These are phyloP conservation scores for Micromussa lordhowensis DNA, from an alignment of 92 coral and sea anemone species.

Conservation along the genomic window DNA sequence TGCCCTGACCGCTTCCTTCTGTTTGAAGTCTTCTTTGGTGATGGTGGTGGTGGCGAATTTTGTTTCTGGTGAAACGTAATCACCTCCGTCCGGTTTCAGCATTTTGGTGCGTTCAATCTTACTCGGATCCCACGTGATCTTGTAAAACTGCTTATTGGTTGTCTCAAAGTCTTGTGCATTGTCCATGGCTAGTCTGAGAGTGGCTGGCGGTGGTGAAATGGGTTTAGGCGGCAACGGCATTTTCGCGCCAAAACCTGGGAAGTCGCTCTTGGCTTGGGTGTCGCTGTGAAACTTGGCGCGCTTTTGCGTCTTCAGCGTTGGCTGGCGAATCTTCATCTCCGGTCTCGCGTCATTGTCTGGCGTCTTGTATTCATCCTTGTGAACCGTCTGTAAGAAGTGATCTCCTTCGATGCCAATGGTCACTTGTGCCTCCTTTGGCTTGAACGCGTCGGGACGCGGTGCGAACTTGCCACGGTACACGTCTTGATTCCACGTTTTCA, in stretches of 20 bases:
- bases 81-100: conserved; percentile 71
- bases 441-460: conserved; percentile 81
- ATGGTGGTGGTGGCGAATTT: conserved; percentile 90
- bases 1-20: conserved; percentile 74
- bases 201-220: conserved; percentile 92
- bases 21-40: conserved; percentile 86
- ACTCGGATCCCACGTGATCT: conserved; percentile 91
- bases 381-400: conserved; percentile 80
- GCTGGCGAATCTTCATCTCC: conserved; percentile 64
- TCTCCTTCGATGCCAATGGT: conserved; percentile 91
- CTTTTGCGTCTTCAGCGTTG: conserved; percentile 69
- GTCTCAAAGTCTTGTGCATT: conserved; percentile 82
- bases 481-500: conserved; percentile 94
- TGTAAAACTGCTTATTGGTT: conserved; percentile 83
- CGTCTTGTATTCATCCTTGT: conserved; percentile 77
- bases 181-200: conserved; percentile 87
- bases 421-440: conserved; percentile 79
- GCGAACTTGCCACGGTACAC: conserved; percentile 91
- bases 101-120: conserved; percentile 78
- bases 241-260: conserved; percentile 87
- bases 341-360: conserved; percentile 76
- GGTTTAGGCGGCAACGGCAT: conserved; percentile 90
- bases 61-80: conserved; percentile 67
- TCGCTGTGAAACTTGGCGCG: conserved; percentile 90
- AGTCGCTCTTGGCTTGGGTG: conserved; percentile 95